Percentiles rank a stretch among this genome's conserved stretches.
Conservation (phyloP, 2,797 vertebrate genomes). For the Pseudocheirus occidentalis region DNA sequence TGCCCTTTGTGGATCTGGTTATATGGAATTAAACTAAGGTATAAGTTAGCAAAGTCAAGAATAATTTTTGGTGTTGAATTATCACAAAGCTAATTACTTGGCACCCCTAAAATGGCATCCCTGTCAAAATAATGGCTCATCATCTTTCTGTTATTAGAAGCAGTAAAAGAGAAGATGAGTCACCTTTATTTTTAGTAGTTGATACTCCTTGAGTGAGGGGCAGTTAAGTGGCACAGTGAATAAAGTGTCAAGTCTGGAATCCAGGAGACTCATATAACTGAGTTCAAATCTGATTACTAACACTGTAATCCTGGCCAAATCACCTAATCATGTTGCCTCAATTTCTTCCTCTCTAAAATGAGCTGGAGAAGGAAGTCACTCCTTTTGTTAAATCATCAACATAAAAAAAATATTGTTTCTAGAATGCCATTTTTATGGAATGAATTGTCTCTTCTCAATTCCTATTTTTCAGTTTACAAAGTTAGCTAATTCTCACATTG, state of each 20-base stretch:
- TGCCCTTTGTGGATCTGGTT: background rate
- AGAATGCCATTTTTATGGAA: background rate
- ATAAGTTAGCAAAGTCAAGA: background rate
- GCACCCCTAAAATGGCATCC: background rate
- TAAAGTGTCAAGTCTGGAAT: background rate
- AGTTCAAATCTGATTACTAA: background rate
- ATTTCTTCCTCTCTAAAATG: background rate
- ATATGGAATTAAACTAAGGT: background rate
- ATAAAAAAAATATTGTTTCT: background rate
- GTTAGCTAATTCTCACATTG: background rate
- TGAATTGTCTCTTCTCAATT: background rate
- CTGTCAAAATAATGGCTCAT: background rate
- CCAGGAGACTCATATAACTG: background rate
- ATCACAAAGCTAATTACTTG: background rate
- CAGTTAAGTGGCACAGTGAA: background rate
- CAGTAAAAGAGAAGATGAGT: background rate
- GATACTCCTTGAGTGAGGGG: background rate
- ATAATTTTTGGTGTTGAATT: background rate
- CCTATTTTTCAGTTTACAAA: background rate
- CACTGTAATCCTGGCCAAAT: background rate
- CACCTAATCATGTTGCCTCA: background rate
- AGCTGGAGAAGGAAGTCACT: background rate
- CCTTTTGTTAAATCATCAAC: background rate
- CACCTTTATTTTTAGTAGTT: background rate
- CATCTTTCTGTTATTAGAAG: background rate